Evolutionary conservation across 1,140 invertebrate species (phyloP).

Genomic region (Penaeus indicus): DNA sequence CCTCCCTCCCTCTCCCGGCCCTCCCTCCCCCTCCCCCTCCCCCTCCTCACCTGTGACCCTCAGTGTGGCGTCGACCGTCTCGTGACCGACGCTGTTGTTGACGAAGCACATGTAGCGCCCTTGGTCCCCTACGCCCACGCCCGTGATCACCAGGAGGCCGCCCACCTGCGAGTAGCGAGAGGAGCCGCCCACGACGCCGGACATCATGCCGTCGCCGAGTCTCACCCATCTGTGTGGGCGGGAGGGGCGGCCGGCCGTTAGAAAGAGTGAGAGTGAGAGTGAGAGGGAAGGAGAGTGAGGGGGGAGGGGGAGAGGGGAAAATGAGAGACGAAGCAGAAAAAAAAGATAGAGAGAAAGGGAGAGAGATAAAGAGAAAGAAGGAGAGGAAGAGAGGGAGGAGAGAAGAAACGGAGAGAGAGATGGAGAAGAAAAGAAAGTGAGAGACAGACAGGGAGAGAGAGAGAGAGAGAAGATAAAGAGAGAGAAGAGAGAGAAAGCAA

Average conservation of each 20-base stretch:
- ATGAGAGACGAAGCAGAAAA: not conserved
- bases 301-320: not conserved
- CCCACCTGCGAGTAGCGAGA: slow-evolving; percentile 64
- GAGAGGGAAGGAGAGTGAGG: not conserved
- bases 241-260: not conserved
- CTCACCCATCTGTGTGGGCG: slow-evolving; percentile 45
- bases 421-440: too few species aligned
- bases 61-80: slow-evolving; percentile 85
- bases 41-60: slow-evolving; percentile 76
- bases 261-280: not conserved
- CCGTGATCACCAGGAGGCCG: slow-evolving; percentile 67
- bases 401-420: too few species aligned
- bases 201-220: slow-evolving; percentile 64
- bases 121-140: slow-evolving; percentile 68
- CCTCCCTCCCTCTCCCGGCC: not conserved
- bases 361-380: too few species aligned
- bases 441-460: too few species aligned
- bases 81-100: slow-evolving; percentile 79
- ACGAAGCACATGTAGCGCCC: slow-evolving; percentile 77
- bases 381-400: too few species aligned
- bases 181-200: slow-evolving; percentile 66
- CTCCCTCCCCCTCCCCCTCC: not conserved
- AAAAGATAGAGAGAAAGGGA: not conserved
- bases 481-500: too few species aligned
- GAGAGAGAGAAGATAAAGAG: too few species aligned